phyloP scores from a whole-genome alignment of 2,113 vertebrate species.

The Psittacara wagleri region DNA sequence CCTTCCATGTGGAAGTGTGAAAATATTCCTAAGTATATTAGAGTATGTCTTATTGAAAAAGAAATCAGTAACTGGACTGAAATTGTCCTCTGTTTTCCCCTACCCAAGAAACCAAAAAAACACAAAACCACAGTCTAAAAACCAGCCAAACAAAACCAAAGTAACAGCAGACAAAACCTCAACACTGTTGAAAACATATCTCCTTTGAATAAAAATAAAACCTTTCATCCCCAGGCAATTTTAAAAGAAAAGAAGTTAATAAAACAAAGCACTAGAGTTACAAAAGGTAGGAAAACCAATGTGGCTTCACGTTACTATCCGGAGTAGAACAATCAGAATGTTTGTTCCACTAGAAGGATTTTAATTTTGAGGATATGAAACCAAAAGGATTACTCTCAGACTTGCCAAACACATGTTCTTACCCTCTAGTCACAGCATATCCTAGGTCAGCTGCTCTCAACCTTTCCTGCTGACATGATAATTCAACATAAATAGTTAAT shows the following conservation, averaged over 20 bases:
- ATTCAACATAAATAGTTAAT: neutral
- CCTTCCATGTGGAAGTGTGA: neutral
- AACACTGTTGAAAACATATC: neutral
- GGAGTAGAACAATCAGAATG: neutral
- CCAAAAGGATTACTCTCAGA: neutral
- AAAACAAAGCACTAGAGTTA: neutral
- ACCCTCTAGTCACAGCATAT: neutral
- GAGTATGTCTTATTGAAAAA: neutral
- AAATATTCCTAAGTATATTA: neutral
- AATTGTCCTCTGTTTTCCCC: neutral
- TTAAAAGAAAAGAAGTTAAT: neutral
- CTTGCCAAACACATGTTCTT: neutral
- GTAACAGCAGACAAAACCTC: neutral
- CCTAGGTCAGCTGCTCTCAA: neutral
- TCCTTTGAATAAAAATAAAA: neutral
- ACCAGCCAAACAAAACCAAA: neutral
- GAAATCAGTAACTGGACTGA: neutral
- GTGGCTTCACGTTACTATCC: fast-evolving
- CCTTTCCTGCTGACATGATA: neutral
- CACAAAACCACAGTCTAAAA: neutral
- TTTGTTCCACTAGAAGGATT: neutral
- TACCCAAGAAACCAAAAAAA: neutral
- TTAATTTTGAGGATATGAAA: neutral
- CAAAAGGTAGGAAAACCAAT: neutral
- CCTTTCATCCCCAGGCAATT: neutral